Percentiles rank a stretch among this genome's conserved stretches.
phyloP scores from a whole-genome alignment of 2,888 invertebrate species.

The Patella ulyssiponensis region DNA sequence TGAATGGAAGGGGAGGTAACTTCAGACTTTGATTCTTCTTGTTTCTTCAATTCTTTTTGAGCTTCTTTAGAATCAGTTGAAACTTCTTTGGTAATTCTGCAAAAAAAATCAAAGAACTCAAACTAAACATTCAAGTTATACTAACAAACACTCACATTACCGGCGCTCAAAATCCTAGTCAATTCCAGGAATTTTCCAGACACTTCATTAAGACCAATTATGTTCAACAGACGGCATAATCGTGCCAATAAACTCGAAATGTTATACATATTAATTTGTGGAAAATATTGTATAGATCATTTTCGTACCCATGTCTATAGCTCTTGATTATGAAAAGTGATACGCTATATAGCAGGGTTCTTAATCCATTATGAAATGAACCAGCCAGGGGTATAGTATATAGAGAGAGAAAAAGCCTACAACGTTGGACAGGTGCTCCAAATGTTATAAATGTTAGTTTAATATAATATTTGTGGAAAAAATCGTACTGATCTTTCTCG shows the following conservation, averaged over 20 bases:
- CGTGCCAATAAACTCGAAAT: not conserved
- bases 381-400: no score
- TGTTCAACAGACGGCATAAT: not conserved
- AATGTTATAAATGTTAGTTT: no score
- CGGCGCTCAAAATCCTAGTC: no score
- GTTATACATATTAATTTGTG: not conserved
- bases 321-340: not conserved
- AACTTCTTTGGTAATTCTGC: constrained; percentile 78
- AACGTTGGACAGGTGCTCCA: no score
- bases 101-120: constrained; percentile 20
- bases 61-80: constrained; percentile 75
- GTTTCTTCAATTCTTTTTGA: constrained; percentile 64
- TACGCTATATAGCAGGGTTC: no score
- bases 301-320: not conserved
- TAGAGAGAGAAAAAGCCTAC: no score
- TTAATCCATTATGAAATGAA: no score
- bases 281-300: not conserved
- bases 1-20: not conserved
- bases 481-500: not conserved
- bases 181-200: no score
- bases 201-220: no score
- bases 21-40: constrained; percentile 24
- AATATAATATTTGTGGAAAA: not conserved
- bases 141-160: no score
- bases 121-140: no score